Conservation (phyloP, 2,888 invertebrate genomes). For the Helobdella robusta region DNA sequence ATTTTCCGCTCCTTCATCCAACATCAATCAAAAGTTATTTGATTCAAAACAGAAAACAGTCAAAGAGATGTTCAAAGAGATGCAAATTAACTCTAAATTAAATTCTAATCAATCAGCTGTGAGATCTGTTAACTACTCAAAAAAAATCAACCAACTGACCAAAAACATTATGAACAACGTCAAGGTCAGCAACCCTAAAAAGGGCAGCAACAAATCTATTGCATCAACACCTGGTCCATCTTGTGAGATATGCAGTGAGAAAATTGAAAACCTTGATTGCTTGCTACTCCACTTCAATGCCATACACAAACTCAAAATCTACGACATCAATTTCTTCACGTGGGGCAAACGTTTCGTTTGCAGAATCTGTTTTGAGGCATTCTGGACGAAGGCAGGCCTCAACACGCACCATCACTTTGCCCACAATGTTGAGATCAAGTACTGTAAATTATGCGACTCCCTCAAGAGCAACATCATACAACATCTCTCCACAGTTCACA, state of each 20-base stretch:
- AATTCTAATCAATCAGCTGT: too few species aligned
- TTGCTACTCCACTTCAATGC: slow-evolving; percentile 5
- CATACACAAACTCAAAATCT: not conserved
- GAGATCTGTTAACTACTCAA: too few species aligned
- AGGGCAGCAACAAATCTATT: too few species aligned
- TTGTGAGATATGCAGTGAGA: slow-evolving; percentile 10
- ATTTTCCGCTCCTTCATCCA: too few species aligned
- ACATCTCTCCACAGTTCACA: slow-evolving; percentile 16
- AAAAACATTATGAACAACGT: too few species aligned
- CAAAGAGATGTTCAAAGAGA: too few species aligned
- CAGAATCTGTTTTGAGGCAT: slow-evolving; percentile 7
- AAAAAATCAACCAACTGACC: too few species aligned
- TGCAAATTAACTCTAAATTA: too few species aligned
- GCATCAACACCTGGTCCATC: not conserved
- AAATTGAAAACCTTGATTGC: not conserved
- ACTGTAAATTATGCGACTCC: slow-evolving; percentile 15
- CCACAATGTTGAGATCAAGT: not conserved
- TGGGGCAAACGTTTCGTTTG: slow-evolving; percentile 7
- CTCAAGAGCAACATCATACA: slow-evolving; percentile 6
- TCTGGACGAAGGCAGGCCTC: slow-evolving; percentile 6
- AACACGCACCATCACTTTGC: slow-evolving; percentile 7
- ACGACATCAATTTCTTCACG: not conserved
- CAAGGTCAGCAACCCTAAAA: too few species aligned
- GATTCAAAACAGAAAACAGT: too few species aligned
- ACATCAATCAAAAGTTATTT: too few species aligned